Percentiles rank a stretch among this genome's conserved stretches.
Evolutionary conservation across 2,113 vertebrate genomes (phyloP).

Genomic region (Anarrhichthys ocellatus): DNA sequence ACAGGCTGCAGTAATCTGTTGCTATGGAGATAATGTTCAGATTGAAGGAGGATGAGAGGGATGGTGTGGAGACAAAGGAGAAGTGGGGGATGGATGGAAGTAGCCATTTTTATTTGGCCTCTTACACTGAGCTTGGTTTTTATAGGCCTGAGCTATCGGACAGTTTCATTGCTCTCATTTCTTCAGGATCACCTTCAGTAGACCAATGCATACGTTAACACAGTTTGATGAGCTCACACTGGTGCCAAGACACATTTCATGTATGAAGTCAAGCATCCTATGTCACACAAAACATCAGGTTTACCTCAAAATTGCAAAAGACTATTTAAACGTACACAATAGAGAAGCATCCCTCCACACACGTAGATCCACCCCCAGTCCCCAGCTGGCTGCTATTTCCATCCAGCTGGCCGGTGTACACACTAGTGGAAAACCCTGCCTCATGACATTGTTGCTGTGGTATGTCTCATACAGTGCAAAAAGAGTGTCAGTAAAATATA

Average conservation of each 20-base stretch:
- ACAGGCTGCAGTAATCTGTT: slow-evolving; percentile 85
- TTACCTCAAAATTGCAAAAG: background rate
- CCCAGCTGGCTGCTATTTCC: slow-evolving; percentile 26
- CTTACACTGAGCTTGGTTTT: slow-evolving; percentile 26
- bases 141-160: background rate
- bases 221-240: background rate
- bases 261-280: background rate
- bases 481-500: background rate
- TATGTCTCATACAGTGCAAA: background rate
- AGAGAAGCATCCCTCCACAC: background rate
- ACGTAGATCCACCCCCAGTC: background rate
- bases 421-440: slow-evolving; percentile 3
- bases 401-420: slow-evolving; percentile 18
- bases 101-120: slow-evolving; percentile 57
- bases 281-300: background rate
- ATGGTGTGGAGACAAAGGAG: slow-evolving; percentile 66
- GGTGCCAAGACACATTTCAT: background rate
- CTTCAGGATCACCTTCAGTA: background rate
- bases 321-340: slow-evolving; percentile 14
- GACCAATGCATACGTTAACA: background rate
- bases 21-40: slow-evolving; percentile 80
- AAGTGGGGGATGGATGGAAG: slow-evolving; percentile 66
- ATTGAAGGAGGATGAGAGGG: slow-evolving; percentile 76
- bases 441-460: slow-evolving; percentile 17
- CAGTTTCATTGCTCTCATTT: background rate